Percentiles rank a stretch among this genome's conserved stretches.
phyloP scores from a whole-genome alignment of 2,888 invertebrate genomes.

The Lasius platythorax region DNA sequence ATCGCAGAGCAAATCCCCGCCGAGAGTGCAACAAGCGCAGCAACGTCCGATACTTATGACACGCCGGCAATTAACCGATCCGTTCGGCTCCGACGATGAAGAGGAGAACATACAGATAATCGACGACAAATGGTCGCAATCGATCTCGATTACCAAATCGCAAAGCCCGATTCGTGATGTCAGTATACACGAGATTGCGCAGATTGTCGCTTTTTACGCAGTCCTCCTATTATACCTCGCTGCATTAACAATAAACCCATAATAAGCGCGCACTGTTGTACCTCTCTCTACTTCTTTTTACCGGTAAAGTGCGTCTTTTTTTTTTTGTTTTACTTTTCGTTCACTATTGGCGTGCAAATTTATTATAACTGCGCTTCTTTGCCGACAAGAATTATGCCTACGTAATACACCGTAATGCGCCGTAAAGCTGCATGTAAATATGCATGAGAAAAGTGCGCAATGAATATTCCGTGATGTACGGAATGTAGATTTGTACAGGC shows the following conservation, averaged over 20 bases:
- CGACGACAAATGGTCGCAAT: constrained; percentile 83
- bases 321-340: neutral
- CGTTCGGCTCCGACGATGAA: constrained; percentile 96
- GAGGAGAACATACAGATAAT: constrained; percentile 84
- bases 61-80: constrained; percentile 94
- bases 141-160: constrained; percentile 82
- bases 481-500: constrained; percentile 46
- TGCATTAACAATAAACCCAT: constrained; percentile 65
- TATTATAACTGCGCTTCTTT: constrained; percentile 12
- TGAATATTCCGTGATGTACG: constrained; percentile 55
- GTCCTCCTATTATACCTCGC: constrained; percentile 57
- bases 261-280: constrained; percentile 48
- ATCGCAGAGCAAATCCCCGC: constrained; percentile 85
- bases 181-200: constrained; percentile 76
- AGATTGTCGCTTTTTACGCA: constrained; percentile 57
- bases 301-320: constrained; percentile 16
- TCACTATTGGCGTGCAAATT: constrained; percentile 12
- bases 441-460: constrained; percentile 60
- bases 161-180: constrained; percentile 84
- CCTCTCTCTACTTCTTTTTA: constrained; percentile 12
- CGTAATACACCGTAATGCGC: neutral
- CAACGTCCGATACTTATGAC: constrained; percentile 91
- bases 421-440: constrained; percentile 52
- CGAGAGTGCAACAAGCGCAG: constrained; percentile 79
- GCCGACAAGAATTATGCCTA: neutral